Conservation (phyloP, 2,113 vertebrate species). For the Turnix velox region DNA sequence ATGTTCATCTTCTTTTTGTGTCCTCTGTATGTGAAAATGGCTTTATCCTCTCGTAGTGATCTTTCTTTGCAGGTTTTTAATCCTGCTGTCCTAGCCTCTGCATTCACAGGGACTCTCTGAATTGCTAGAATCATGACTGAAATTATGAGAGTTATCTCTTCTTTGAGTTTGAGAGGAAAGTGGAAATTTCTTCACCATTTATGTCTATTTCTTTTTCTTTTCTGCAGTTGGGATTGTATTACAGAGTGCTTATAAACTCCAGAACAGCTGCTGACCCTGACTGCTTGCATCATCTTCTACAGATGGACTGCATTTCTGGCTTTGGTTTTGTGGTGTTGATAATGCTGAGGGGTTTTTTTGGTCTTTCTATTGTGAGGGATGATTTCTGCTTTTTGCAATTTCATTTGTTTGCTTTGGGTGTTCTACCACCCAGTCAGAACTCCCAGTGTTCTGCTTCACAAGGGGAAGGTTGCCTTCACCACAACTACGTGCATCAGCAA, state of each 20-base stretch:
- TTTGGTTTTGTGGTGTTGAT: neutral
- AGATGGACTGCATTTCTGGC: neutral
- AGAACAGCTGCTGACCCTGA: neutral
- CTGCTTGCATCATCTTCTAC: rapidly evolving
- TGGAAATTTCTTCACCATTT: neutral
- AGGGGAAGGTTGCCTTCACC: neutral
- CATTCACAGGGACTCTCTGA: neutral
- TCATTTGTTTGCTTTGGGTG: neutral
- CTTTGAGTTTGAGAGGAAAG: neutral
- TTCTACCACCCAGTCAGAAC: neutral
- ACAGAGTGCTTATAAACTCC: neutral
- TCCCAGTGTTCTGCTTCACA: neutral
- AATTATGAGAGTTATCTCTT: neutral
- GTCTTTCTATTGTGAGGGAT: too few relatives aligned
- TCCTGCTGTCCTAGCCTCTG: neutral
- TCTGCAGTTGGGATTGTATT: neutral
- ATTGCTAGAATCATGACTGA: neutral
- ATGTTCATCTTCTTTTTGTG: neutral
- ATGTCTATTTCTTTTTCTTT: neutral
- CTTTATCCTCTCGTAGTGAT: neutral
- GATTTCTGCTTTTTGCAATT: too few relatives aligned
- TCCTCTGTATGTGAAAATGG: neutral
- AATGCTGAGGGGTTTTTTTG: rapidly evolving
- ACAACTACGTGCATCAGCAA: neutral
- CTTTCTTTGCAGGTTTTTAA: neutral